Percentiles rank a stretch among this genome's conserved stretches.
Conservation (phyloP, 2,113 vertebrate genomes). For the Anser cygnoides region DNA sequence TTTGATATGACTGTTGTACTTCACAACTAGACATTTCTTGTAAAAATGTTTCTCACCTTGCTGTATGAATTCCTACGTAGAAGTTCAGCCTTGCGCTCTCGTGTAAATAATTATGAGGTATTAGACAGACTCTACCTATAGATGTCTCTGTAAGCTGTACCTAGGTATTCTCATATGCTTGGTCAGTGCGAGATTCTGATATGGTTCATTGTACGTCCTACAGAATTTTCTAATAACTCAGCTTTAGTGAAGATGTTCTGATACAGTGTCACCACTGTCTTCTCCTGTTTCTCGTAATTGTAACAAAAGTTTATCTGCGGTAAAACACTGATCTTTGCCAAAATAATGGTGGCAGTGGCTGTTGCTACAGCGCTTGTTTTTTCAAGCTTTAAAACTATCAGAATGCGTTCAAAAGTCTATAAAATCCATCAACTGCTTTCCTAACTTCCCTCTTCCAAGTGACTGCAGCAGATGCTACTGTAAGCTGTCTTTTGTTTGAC, state of each 20-base stretch:
- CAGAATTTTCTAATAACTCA: background rate
- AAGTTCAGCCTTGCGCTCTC: conserved; percentile 49
- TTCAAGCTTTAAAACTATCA: background rate
- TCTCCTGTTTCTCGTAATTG: background rate
- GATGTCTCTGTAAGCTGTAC: conserved; percentile 45
- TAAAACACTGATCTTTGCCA: background rate
- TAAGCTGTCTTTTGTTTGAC: conserved; percentile 27
- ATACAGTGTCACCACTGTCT: background rate
- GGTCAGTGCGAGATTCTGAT: background rate
- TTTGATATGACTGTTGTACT: background rate
- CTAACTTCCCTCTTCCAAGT: background rate
- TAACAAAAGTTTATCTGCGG: background rate
- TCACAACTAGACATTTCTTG: background rate
- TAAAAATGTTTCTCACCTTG: conserved; percentile 36
- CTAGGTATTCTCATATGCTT: background rate
- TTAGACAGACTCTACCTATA: conserved; percentile 27
- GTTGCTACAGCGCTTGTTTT: background rate
- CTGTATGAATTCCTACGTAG: conserved; percentile 40
- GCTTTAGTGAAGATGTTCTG: background rate
- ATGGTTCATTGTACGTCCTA: background rate
- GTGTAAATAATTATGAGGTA: conserved; percentile 49
- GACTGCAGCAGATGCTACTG: background rate
- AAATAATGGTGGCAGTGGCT: background rate
- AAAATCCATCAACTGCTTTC: background rate
- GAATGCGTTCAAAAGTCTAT: background rate